Evolutionary conservation across 2,113 vertebrate genomes (phyloP).

Genomic region (Ginglymostoma cirratum): DNA sequence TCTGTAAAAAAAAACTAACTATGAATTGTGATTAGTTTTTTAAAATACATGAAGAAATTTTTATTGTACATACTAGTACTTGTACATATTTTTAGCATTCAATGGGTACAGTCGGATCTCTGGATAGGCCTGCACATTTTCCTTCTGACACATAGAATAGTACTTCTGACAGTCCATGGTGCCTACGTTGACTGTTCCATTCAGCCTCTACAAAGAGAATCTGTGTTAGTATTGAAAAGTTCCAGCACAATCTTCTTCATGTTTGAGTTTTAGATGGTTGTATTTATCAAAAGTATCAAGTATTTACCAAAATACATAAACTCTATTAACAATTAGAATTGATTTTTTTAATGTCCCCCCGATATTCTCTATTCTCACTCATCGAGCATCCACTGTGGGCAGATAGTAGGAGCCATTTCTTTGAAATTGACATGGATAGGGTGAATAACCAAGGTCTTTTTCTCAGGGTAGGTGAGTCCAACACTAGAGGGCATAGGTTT

Average conservation of each 20-base stretch:
- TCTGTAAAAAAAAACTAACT: not conserved
- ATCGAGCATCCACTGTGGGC: no score
- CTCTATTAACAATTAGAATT: not conserved
- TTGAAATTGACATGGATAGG: not conserved
- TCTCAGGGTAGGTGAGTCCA: no score
- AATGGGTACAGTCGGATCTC: conserved; percentile 81
- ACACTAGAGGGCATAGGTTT: no score
- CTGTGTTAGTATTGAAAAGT: not conserved
- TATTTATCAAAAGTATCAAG: not conserved
- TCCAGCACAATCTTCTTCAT: not conserved
- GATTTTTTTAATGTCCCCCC: no score
- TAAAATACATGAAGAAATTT: not conserved
- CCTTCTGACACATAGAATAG: conserved; percentile 75
- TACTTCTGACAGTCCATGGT: conserved; percentile 88
- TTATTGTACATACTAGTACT: conserved; percentile 66
- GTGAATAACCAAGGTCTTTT: no score
- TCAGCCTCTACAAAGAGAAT: conserved; percentile 57
- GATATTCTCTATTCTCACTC: no score
- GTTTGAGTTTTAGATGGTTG: not conserved
- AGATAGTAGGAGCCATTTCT: not conserved
- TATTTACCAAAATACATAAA: not conserved
- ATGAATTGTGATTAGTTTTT: not conserved
- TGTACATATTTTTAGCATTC: conserved; percentile 56
- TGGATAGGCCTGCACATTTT: conserved; percentile 77
- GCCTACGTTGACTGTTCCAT: conserved; percentile 72